These are phyloP conservation scores for Invenusta paracnida DNA, from an alignment of 2,888 invertebrate species.

Conservation along the genomic window DNA sequence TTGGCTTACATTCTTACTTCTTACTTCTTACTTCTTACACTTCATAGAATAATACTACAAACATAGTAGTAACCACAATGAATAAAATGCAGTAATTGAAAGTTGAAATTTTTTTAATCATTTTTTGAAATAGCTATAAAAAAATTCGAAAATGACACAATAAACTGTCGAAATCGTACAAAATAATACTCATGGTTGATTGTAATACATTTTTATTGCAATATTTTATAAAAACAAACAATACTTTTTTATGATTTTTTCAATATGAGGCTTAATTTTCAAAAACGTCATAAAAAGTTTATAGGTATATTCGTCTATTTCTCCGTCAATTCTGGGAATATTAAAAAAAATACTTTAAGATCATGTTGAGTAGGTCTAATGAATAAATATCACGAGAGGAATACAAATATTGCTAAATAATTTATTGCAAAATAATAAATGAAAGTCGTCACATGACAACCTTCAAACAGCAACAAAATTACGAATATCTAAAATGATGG, in stretches of 20 bases:
- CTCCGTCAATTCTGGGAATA: neutral
- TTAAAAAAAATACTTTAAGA: neutral
- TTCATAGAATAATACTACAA: neutral
- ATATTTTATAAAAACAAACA: neutral
- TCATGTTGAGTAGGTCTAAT: neutral
- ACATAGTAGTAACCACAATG: neutral
- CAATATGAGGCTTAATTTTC: neutral
- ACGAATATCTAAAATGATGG: no score
- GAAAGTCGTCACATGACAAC: neutral
- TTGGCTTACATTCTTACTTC: neutral
- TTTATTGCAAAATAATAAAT: neutral
- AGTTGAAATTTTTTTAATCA: neutral
- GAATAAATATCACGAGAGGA: neutral
- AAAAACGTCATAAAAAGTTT: neutral
- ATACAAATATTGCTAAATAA: neutral
- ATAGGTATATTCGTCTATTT: neutral
- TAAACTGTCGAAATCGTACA: neutral
- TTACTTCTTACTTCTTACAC: neutral
- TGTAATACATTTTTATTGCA: neutral
- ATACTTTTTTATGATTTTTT: neutral
- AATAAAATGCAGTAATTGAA: neutral
- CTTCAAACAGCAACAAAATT: neutral
- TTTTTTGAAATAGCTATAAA: neutral
- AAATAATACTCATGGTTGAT: neutral
- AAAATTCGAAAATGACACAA: neutral